Evolutionary conservation across 2,797 vertebrate genomes (phyloP).

Genomic region (Catharus ustulatus): DNA sequence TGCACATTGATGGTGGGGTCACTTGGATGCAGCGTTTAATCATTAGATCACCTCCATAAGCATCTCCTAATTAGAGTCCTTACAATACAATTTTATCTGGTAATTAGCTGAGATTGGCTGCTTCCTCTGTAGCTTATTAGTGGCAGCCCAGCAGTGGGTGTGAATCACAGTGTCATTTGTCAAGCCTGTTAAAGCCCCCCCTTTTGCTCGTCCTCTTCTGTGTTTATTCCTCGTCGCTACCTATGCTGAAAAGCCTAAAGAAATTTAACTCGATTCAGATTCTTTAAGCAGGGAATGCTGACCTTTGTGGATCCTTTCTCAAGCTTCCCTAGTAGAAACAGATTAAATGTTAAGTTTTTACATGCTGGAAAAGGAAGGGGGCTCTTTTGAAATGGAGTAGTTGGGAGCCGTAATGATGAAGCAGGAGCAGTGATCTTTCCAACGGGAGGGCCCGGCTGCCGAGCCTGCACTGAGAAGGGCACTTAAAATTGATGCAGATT

Average conservation of each 20-base stretch:
- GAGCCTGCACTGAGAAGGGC: conserved; percentile 9
- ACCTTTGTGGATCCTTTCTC: conserved; percentile 39
- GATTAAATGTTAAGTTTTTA: conserved; percentile 65
- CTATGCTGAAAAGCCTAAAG: conserved; percentile 66
- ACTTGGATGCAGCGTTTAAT: conserved; percentile 90
- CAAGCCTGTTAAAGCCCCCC: conserved; percentile 78
- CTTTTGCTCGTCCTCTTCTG: conserved; percentile 60
- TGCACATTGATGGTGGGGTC: conserved; percentile 88
- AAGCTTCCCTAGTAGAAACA: conserved; percentile 36
- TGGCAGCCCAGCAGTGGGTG: conserved; percentile 88
- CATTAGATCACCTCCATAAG: conserved; percentile 92
- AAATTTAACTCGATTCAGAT: conserved; percentile 43
- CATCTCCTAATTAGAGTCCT: conserved; percentile 95
- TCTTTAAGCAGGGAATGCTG: conserved; percentile 42
- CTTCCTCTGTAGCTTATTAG: conserved; percentile 92
- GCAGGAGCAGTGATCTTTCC: conserved; percentile 42
- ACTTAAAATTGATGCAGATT: conserved; percentile 61
- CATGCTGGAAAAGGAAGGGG: conserved; percentile 25
- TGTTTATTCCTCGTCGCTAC: conserved; percentile 71
- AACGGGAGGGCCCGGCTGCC: conserved; percentile 36
- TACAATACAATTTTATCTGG: conserved; percentile 93
- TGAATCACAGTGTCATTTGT: conserved; percentile 87
- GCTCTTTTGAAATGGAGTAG: conserved; percentile 56
- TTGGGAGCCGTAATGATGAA: conserved; percentile 59
- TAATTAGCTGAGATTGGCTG: conserved; percentile 97